Evolutionary conservation across 2,113 vertebrate genomes (phyloP).

Genomic region (Crotalus horridus): DNA sequence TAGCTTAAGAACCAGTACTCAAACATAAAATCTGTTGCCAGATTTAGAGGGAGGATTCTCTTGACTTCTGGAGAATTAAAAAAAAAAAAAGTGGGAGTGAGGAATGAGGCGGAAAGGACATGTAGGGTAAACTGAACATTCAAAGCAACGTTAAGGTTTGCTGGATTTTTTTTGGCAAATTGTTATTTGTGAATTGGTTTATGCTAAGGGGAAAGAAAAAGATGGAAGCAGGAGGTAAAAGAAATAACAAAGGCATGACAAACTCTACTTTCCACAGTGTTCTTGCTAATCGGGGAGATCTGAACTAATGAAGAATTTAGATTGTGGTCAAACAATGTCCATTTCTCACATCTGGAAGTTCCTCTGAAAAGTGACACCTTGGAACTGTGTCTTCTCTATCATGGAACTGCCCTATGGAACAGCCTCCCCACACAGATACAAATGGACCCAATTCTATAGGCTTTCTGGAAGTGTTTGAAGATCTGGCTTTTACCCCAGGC

Average conservation of each 20-base stretch:
- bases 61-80: slow-evolving; percentile 6
- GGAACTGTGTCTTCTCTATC: background rate
- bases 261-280: background rate
- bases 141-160: slow-evolving; percentile 1
- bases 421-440: background rate
- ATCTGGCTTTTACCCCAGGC: background rate
- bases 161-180: background rate
- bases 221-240: background rate
- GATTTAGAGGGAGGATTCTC: background rate
- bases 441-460: background rate
- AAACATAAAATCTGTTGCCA: slow-evolving; percentile 40
- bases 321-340: background rate
- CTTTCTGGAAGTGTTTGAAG: background rate
- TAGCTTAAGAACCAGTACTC: slow-evolving; percentile 39
- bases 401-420: background rate
- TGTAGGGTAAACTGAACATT: background rate
- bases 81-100: rapidly evolving
- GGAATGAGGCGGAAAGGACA: background rate
- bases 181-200: background rate
- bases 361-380: background rate
- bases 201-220: background rate
- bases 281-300: background rate
- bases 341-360: background rate
- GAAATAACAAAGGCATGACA: background rate
- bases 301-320: background rate